Percentiles rank a stretch among this genome's conserved stretches.
These are phyloP conservation scores for Pseudochirops cupreus DNA, from an alignment of 2,797 vertebrate species.

Conservation along the genomic window DNA sequence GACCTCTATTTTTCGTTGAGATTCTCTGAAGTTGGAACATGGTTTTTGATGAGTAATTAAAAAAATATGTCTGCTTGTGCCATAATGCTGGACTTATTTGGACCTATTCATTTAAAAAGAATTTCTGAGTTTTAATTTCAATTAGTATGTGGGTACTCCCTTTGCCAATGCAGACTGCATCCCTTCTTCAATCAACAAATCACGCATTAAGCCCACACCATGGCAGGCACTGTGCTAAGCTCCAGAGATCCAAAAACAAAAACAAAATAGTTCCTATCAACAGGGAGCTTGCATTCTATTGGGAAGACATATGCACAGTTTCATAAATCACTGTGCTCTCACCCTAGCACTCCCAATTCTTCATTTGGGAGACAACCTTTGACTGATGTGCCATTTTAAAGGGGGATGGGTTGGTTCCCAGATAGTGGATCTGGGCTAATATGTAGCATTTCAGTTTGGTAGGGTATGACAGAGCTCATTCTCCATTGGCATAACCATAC, in stretches of 20 bases:
- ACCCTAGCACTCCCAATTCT: neutral
- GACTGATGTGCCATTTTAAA: neutral
- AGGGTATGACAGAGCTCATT: neutral
- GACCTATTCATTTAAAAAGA: neutral
- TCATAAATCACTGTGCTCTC: neutral
- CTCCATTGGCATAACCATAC: neutral
- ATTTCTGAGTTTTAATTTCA: neutral
- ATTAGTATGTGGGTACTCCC: neutral
- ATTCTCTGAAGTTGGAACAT: neutral
- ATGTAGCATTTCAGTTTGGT: no score
- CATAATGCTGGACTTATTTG: neutral
- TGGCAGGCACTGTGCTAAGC: neutral
- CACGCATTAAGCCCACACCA: neutral
- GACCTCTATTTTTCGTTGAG: neutral
- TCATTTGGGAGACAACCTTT: no score
- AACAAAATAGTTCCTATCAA: neutral
- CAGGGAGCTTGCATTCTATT: neutral
- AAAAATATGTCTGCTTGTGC: neutral
- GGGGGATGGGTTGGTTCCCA: neutral
- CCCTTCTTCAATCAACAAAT: neutral
- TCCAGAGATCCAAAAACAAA: neutral
- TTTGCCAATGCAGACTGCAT: neutral
- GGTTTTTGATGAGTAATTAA: neutral
- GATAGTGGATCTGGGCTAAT: neutral
- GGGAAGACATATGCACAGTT: neutral